Percentiles rank a stretch among this genome's conserved stretches.
These are phyloP conservation scores for Dynastes maya DNA, from an alignment of 2,888 invertebrate genomes.

Conservation along the genomic window DNA sequence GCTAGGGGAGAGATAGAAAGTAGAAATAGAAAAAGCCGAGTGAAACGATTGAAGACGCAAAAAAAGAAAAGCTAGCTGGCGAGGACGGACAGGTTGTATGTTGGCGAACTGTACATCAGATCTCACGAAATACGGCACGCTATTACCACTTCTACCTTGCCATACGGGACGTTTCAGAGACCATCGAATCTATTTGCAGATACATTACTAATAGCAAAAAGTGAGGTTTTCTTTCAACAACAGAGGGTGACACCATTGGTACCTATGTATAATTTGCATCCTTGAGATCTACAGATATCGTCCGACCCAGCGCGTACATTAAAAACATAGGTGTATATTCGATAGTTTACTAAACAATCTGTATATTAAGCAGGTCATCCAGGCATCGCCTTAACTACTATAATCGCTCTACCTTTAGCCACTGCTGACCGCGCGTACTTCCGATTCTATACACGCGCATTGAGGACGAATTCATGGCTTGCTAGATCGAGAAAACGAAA, in stretches of 20 bases:
- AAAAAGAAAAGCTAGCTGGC: background rate
- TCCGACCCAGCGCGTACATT: too few species aligned
- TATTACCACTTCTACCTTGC: background rate
- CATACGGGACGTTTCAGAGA: background rate
- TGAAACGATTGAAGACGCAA: background rate
- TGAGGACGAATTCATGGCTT: slow-evolving; percentile 28
- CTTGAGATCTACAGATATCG: too few species aligned
- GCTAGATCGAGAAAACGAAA: slow-evolving; percentile 22
- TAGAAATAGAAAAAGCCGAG: background rate
- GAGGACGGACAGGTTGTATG: background rate
- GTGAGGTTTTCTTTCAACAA: too few species aligned
- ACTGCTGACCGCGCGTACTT: background rate
- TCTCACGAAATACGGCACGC: background rate
- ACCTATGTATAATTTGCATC: too few species aligned
- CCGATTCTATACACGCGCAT: background rate
- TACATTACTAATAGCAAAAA: too few species aligned
- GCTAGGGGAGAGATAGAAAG: too few species aligned
- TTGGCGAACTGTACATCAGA: background rate
- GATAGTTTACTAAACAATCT: too few species aligned
- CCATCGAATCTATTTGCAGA: too few species aligned
- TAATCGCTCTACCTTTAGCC: background rate
- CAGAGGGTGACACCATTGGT: too few species aligned
- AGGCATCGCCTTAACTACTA: too few species aligned
- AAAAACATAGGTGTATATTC: too few species aligned
- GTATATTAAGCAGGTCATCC: too few species aligned